Evolutionary conservation across 64 coral and sea anemone species (phyloP), one percentile per base, ranked within the genome.

Genomic region (Montipora foliosa): DNA sequence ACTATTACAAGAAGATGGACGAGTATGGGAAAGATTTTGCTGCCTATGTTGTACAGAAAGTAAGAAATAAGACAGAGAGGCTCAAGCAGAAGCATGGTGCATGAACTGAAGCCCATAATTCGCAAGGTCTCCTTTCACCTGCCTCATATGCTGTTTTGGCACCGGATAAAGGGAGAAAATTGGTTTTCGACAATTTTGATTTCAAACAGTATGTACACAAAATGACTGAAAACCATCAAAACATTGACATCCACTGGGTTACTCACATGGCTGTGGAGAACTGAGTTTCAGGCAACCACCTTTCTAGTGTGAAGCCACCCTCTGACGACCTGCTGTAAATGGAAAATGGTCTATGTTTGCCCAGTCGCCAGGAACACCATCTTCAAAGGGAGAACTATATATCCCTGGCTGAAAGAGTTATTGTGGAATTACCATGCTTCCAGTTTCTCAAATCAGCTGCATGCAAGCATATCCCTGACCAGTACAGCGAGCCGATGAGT

Each of bases 211-310:
- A 93, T 37, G 75, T 80, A 1, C 91, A 93, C 17, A 49, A 17
- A 10, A 93, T 87, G 91, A 93, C 81, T 1, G 91, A 93, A 25
- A 8, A 93, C 7, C 91, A 93, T 29, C 91, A 93, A 74, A 93
- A 93, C 24, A 8, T 93, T 50, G 91, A 93, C 25, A 25, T 62
- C 1, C 74, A 80, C 61, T 87, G 67, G 61, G 82, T 93, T 13
- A 57, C 83, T 15, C 2, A 67, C 3, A 70, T 87, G 91, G 44
- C 82, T 4, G 76, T 83, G 3, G 91, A 93, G 21, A 92, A 92
- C 14, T 5, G 82, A 19, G 82, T 86, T 4, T 86, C 19, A 50
- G 82, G 82, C 44, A 86, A 86, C 60, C 82, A 86, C n/a, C 49
- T 86, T 4, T 86, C 82, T 0, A 46, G n/a, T 59, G 19, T 8